Evolutionary conservation across 2,888 invertebrate genomes (phyloP), one percentile per base, ranked within the genome.

Genomic region (Hirtodrosophila cameraria): DNA sequence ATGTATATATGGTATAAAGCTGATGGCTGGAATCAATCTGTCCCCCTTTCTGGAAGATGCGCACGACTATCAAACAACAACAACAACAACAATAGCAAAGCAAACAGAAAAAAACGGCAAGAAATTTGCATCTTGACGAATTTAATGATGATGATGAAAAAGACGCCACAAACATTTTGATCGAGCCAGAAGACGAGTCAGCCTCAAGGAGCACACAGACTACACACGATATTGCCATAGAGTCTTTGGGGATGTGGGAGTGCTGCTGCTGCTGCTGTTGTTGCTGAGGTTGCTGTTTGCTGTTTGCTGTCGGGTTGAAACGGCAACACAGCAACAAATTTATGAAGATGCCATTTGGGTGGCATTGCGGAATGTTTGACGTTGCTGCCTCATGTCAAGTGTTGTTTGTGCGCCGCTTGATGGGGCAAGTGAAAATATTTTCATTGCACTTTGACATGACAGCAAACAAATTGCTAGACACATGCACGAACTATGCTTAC

Each of bases 101-200:
- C 6, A 20, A 35, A 18, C 45, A 36, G 12, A 49, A 18, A 30
- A 58, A 35, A 20, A 54, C 39, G 31, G 16, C 43, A 48, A 59
- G 72, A 86, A 82, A 82, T 83, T 83, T 87, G 82, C 82, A 83
- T 83, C 86, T 83, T 87, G 82, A 83, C 88, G 82, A 87, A 87
- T 83, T 83, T 86, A 83, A 87, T 86, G 88, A 86, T 87, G 82
- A 79, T 82, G 80, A 87, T 87, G 87, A 87, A 79, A 84, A 86
- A 73, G 81, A 86, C 82, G 85, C 81, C 75, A 69, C 54, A 82
- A 87, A 75, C 67, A 83, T 83, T 87, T 87, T 86, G 86, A 81
- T 86, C 88, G 65, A 69, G 62, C 86, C 77, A 86, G 61, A 67
- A 71, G 70, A 60, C 70, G 75, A 63, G 58, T 45, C 68, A 55